Percentiles rank a stretch among this genome's conserved stretches.
Evolutionary conservation across 2,113 vertebrate species (phyloP).

Genomic region (Brachirus orientalis): DNA sequence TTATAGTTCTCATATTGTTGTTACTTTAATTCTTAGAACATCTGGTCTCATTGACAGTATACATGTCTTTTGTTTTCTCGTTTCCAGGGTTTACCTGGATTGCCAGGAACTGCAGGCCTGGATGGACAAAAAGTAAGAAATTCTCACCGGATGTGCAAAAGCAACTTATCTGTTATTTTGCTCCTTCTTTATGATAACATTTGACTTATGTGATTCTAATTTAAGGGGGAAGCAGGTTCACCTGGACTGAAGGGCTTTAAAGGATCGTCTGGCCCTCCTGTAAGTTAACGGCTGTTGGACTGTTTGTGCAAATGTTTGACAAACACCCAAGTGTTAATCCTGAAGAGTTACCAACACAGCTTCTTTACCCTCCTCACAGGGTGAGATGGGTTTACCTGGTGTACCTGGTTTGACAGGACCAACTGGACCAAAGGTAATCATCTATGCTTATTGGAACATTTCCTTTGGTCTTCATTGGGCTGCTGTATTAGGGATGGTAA

Average conservation of each 20-base stretch:
- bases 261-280: slow-evolving; percentile 71
- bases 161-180: not conserved
- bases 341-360: not conserved
- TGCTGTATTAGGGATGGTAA: not conserved
- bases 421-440: slow-evolving; percentile 87
- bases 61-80: slow-evolving; percentile 14
- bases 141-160: not conserved
- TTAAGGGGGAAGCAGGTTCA: slow-evolving; percentile 79
- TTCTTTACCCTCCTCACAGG: slow-evolving; percentile 75
- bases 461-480: slow-evolving; percentile 8
- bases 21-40: no score
- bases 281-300: slow-evolving; percentile 55
- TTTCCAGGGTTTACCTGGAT: slow-evolving; percentile 81
- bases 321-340: not conserved
- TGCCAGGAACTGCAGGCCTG: slow-evolving; percentile 77
- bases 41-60: not conserved
- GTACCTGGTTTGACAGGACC: slow-evolving; percentile 85
- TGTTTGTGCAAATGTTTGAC: not conserved
- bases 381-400: slow-evolving; percentile 86
- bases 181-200: not conserved
- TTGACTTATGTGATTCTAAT: slow-evolving; percentile 32
- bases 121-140: slow-evolving; percentile 71
- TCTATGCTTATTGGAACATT: not conserved
- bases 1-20: no score
- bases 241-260: slow-evolving; percentile 74